phyloP scores from a whole-genome alignment of 2,113 vertebrate species.

The Petrocephalus zakoni region DNA sequence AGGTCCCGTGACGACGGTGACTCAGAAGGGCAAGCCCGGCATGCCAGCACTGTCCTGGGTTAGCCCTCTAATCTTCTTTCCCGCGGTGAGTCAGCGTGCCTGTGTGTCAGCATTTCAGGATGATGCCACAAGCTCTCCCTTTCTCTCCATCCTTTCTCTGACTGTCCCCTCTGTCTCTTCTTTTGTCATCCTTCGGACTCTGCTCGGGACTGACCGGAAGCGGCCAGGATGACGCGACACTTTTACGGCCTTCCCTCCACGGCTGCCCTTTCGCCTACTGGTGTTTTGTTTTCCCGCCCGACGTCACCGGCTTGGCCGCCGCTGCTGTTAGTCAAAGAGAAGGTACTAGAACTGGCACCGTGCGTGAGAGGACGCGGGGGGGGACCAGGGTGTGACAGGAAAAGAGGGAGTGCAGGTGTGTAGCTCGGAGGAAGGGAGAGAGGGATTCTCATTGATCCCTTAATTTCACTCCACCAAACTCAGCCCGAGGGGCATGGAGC shows the following conservation, averaged over 20 bases:
- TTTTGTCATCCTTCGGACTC: not conserved
- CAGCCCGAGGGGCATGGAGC: constrained; percentile 40
- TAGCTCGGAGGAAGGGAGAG: constrained; percentile 54
- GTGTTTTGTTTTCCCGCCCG: not conserved
- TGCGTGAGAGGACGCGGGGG: constrained; percentile 20
- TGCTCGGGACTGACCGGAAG: not conserved
- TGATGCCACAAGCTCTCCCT: constrained; percentile 19
- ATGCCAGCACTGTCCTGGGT: not conserved
- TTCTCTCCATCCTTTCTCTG: not conserved
- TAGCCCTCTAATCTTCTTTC: constrained; percentile 39
- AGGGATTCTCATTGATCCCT: constrained; percentile 62
- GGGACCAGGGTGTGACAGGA: constrained; percentile 10
- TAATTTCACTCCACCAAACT: constrained; percentile 43
- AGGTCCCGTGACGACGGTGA: constrained; percentile 7
- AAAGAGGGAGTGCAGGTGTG: constrained; percentile 53
- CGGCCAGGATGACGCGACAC: not conserved
- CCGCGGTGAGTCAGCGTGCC: constrained; percentile 29
- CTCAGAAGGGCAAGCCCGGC: not conserved
- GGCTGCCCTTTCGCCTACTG: not conserved
- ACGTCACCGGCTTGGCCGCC: not conserved
- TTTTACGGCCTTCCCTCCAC: not conserved
- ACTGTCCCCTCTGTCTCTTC: not conserved
- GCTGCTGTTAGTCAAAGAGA: not conserved
- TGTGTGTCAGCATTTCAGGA: constrained; percentile 34
- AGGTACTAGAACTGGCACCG: constrained; percentile 5